A percentile compares a stretch with the other conserved stretches of the same genome.
These are phyloP conservation scores for Cataglyphis hispanica DNA, from an alignment of 1,140 invertebrate species.

Conservation along the genomic window DNA sequence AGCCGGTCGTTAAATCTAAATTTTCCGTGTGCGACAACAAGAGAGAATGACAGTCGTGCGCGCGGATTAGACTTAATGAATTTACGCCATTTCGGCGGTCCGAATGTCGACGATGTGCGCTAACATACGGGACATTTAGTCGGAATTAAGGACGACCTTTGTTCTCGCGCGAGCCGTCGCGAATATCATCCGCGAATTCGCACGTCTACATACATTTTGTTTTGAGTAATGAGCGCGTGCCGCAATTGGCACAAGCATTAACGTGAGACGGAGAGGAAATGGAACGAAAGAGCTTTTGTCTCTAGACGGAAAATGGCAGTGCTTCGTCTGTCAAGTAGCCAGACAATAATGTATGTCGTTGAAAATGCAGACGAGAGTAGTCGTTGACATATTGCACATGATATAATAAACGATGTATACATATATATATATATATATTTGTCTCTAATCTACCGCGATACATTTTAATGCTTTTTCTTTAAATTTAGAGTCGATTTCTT, in stretches of 20 bases:
- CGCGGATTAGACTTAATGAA: slow-evolving; percentile 58
- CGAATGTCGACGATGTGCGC: slow-evolving; percentile 43
- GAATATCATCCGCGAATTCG: slow-evolving; percentile 7
- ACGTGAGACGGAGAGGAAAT: not conserved
- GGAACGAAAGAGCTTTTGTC: slow-evolving; percentile 19
- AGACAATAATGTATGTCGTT: slow-evolving; percentile 25
- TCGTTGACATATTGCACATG: not conserved
- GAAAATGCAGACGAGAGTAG: not conserved
- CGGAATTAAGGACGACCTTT: slow-evolving; percentile 55
- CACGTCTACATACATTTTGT: slow-evolving; percentile 41
- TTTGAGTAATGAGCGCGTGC: slow-evolving; percentile 38
- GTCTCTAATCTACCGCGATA: not conserved
- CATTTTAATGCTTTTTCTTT: not conserved
- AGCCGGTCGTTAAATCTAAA: slow-evolving; percentile 58
- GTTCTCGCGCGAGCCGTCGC: slow-evolving; percentile 39
- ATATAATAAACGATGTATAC: no score
- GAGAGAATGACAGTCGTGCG: slow-evolving; percentile 13
- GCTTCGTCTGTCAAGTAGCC: slow-evolving; percentile 22
- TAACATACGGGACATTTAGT: slow-evolving; percentile 46
- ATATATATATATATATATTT: not conserved
- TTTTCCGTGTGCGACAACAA: slow-evolving; percentile 47
- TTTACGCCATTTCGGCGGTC: slow-evolving; percentile 57
- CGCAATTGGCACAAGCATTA: slow-evolving; percentile 46
- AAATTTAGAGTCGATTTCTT: not conserved
- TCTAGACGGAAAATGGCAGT: not conserved